Percentiles rank a stretch among this genome's conserved stretches.
phyloP scores from a whole-genome alignment of 2,113 vertebrate genomes.

The Dicentrarchus labrax region DNA sequence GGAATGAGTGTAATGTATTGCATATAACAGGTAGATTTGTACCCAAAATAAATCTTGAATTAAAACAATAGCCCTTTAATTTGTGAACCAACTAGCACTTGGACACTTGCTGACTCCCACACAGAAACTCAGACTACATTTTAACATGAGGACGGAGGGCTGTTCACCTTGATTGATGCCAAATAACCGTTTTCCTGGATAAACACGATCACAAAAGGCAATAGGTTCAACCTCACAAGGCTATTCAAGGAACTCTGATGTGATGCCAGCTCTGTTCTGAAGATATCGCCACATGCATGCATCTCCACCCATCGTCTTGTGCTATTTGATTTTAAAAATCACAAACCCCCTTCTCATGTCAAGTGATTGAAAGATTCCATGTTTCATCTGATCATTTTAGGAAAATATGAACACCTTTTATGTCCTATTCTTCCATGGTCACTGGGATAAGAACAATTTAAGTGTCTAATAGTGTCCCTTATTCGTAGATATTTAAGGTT shows the following conservation, averaged over 20 bases:
- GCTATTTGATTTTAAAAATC: too few species aligned
- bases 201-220: slow-evolving; percentile 3
- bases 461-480: too few species aligned
- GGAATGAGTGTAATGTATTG: background rate
- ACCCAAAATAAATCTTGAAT: slow-evolving; percentile 15
- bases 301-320: too few species aligned
- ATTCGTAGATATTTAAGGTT: too few species aligned
- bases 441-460: too few species aligned
- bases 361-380: too few species aligned
- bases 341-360: too few species aligned
- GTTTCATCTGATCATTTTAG: too few species aligned
- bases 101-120: slow-evolving; percentile 18
- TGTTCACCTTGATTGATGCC: slow-evolving; percentile 47
- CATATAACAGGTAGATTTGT: slow-evolving; percentile 4
- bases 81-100: slow-evolving; percentile 1
- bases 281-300: background rate
- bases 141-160: slow-evolving; percentile 16
- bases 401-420: background rate
- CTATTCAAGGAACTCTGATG: background rate
- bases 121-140: background rate
- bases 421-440: background rate
- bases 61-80: slow-evolving; percentile 20
- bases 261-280: background rate
- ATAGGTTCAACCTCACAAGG: background rate
- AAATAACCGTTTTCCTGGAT: slow-evolving; percentile 20